Evolutionary conservation across 53 echinoderm and acorn worm genomes (phyloP).

Genomic region (Echinometra lucunter): DNA sequence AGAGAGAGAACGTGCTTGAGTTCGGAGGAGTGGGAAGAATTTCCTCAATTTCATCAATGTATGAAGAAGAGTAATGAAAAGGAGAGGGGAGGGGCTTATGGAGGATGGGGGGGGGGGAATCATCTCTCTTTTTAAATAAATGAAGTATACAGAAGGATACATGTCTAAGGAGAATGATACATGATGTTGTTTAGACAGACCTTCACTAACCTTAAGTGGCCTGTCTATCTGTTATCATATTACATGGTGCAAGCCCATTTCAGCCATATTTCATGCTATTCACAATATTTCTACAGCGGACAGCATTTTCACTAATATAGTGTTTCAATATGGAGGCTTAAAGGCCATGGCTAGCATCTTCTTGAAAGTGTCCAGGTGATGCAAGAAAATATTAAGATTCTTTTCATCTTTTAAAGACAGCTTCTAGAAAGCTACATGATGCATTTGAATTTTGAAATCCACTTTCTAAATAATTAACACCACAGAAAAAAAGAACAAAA

Average conservation of each 20-base stretch:
- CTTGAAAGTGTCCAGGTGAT: too few species aligned
- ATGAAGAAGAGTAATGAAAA: too few species aligned
- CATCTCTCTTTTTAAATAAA: background rate
- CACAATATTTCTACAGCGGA: background rate
- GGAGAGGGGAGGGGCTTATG: too few species aligned
- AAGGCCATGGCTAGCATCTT: too few species aligned
- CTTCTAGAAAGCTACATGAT: background rate
- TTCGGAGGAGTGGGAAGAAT: too few species aligned
- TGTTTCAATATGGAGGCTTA: too few species aligned
- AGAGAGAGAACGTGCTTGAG: too few species aligned
- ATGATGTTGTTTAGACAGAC: conserved; percentile 38
- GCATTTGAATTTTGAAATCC: too few species aligned
- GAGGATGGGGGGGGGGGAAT: too few species aligned
- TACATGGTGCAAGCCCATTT: conserved; percentile 3
- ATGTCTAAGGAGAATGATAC: background rate
- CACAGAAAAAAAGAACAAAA: background rate
- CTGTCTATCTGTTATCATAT: conserved; percentile 20
- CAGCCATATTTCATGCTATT: conserved; percentile 29
- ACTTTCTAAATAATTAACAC: too few species aligned
- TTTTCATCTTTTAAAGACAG: background rate
- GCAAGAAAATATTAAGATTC: background rate
- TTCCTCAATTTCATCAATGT: background rate
- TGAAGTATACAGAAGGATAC: background rate
- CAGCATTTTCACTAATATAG: background rate
- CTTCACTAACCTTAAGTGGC: conserved; percentile 46